Evolutionary conservation across 1,140 invertebrate species (phyloP).

Genomic region (Dendrolimus kikuchii): DNA sequence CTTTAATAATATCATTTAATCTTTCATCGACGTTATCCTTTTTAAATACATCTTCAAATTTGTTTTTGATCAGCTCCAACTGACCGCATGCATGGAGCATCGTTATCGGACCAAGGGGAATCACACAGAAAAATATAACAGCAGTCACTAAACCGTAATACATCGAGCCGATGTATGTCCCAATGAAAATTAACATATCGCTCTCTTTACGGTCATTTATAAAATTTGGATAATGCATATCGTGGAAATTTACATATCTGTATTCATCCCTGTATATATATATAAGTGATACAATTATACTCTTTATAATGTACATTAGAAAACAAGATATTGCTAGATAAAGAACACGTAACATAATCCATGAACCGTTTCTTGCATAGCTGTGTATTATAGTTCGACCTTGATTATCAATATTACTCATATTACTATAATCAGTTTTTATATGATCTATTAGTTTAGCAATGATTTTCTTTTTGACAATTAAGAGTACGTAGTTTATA

Average conservation of each 20-base stretch:
- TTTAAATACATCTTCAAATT: constrained; percentile 19
- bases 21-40: constrained; percentile 10
- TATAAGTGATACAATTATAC: constrained; percentile 12
- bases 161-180: constrained; percentile 11
- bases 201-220: constrained; percentile 23
- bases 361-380: too few relatives aligned
- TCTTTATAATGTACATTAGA: too few relatives aligned
- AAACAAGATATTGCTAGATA: too few relatives aligned
- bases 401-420: too few relatives aligned
- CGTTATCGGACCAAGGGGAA: constrained; percentile 31
- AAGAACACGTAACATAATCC: too few relatives aligned
- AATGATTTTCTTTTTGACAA: too few relatives aligned
- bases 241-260: constrained; percentile 25
- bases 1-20: constrained; percentile 19
- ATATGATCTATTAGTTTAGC: too few relatives aligned
- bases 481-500: too few relatives aligned
- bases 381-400: too few relatives aligned
- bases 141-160: constrained; percentile 20
- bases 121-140: constrained; percentile 22
- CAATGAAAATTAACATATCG: constrained; percentile 8
- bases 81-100: constrained; percentile 39
- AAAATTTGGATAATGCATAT: constrained; percentile 26
- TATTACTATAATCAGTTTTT: too few relatives aligned
- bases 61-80: constrained; percentile 23
- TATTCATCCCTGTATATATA: constrained; percentile 22